Evolutionary conservation across 2,888 invertebrate species (phyloP), one percentile per base, ranked within the genome.

Genomic region (Calliscelio sp.): DNA sequence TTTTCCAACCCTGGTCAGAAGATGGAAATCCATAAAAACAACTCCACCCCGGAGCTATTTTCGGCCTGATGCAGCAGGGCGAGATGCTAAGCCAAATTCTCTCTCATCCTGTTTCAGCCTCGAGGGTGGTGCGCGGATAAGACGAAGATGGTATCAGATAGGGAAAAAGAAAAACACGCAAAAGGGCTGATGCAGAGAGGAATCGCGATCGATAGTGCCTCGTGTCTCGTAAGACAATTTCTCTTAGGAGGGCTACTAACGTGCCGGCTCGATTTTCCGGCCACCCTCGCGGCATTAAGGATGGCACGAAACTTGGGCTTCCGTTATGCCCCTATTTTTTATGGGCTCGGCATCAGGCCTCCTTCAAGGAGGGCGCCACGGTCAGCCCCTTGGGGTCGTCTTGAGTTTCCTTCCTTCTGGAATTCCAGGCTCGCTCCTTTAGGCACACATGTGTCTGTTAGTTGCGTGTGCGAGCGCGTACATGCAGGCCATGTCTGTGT

Each of bases 171-270:
- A 65, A 41, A 53, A 55, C 73, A 57, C 80, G 57, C 51, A 65
- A 73, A 71, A 65, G 65, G 49, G 71, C 65, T 44, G 65, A 81
- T 49, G 82, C 22, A 20, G 75, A 32, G 44, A 70, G 87, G 87
- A 90, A 87, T 89, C 85, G 87, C 85, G 86, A 92, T 92, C 92
- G 91, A 92, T 92, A 91, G 87, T 81, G 85, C 28, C 28, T 80
- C 84, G 85, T 84, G 84, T 86, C 89, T 87, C 87, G 88, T 89
- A 91, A 92, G 92, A 92, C 91, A 92, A 92, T 92, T 92, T 92
- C 84, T 44, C 44, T n/a, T n/a, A n/a, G 44, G 61, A 38, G 38
- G 38, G 38, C 38, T 49, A 59, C 49, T 49, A 51, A 65, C 59
- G 49, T 57, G 18, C 57, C 74, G 57, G 73, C 73, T 79, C 82